Evolutionary conservation across 2,888 invertebrate species (phyloP).

Genomic region (Ecdyonurus torrentis): DNA sequence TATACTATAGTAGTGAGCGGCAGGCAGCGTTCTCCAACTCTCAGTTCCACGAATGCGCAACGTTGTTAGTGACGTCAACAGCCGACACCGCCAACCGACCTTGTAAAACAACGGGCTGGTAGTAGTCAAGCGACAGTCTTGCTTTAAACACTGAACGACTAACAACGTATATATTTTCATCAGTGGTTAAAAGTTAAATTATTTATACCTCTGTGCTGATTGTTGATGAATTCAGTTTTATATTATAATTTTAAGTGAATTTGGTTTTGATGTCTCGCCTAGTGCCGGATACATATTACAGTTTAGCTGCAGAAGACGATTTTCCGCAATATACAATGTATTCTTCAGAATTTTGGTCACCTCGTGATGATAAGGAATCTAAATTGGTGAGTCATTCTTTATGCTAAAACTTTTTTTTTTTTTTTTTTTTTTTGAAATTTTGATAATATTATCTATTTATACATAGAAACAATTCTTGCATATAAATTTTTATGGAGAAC

Average conservation of each 20-base stretch:
- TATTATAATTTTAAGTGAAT: not conserved
- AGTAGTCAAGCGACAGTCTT: not conserved
- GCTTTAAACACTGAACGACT: not conserved
- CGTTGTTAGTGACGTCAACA: not conserved
- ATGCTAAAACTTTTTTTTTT: too few species aligned
- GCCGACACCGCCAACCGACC: not conserved
- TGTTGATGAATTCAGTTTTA: too few species aligned
- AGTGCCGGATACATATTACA: not conserved
- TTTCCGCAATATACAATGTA: not conserved
- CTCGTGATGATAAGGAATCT: not conserved
- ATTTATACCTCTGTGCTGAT: too few species aligned
- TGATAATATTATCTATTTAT: not conserved
- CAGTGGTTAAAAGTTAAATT: too few species aligned
- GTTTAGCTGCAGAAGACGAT: not conserved
- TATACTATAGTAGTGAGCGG: too few species aligned
- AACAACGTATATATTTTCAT: too few species aligned
- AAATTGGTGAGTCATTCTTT: not conserved
- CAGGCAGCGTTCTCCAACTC: not conserved
- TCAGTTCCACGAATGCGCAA: not conserved
- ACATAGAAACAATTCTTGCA: too few species aligned
- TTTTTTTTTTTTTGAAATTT: too few species aligned
- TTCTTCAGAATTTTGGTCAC: not conserved
- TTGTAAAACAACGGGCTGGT: not conserved
- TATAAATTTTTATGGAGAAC: too few species aligned
- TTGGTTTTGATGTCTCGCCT: not conserved